phyloP scores from a whole-genome alignment of 2,113 vertebrate species.

The Nannospalax galili region DNA sequence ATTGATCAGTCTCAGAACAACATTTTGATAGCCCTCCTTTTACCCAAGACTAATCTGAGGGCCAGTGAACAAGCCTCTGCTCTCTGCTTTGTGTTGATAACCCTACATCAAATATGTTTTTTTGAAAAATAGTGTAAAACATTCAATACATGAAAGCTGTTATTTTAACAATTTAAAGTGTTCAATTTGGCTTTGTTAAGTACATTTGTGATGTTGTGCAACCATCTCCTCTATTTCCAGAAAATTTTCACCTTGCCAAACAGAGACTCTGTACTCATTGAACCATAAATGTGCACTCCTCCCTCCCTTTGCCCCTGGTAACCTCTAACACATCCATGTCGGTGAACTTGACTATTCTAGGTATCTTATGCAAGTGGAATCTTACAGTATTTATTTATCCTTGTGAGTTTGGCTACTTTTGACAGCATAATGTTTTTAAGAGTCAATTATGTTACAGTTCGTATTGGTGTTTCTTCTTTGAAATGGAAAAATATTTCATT shows the following conservation, averaged over 20 bases:
- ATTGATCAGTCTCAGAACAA: background rate
- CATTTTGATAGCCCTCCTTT: background rate
- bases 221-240: background rate
- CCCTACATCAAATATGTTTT: background rate
- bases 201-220: background rate
- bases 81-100: background rate
- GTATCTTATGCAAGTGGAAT: background rate
- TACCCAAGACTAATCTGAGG: background rate
- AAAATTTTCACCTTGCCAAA: slow-evolving; percentile 32
- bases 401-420: slow-evolving; percentile 37
- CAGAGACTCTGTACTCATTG: slow-evolving; percentile 19
- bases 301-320: background rate
- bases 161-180: background rate
- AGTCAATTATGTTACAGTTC: background rate
- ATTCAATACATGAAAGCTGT: background rate
- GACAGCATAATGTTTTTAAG: background rate
- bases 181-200: background rate
- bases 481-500: background rate
- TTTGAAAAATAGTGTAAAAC: background rate
- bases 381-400: background rate
- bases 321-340: background rate
- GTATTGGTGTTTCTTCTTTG: background rate
- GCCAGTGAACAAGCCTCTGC: background rate
- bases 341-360: background rate
- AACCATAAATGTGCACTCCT: background rate